Conservation (phyloP, 2,888 invertebrate species). For the Thyatira batis region DNA sequence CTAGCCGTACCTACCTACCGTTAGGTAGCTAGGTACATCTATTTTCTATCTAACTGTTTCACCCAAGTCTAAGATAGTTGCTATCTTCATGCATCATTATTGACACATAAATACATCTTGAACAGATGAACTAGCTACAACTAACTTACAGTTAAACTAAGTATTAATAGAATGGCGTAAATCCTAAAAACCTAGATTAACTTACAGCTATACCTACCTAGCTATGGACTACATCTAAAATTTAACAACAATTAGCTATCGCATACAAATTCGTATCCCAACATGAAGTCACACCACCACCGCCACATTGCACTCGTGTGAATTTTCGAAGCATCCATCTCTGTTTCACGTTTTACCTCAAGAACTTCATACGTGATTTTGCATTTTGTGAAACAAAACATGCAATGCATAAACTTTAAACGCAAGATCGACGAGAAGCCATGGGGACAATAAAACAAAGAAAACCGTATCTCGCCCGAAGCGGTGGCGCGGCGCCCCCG, state of each 20-base stretch:
- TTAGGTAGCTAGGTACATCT: no score
- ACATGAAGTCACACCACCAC: conserved; percentile 42
- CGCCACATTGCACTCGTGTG: conserved; percentile 51
- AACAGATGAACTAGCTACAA: no score
- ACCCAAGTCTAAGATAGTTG: no score
- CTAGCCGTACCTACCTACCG: no score
- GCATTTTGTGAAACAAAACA: conserved; percentile 79
- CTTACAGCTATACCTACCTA: not conserved
- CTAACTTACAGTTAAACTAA: no score
- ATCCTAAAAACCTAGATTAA: not conserved
- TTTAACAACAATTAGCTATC: conserved; percentile 22
- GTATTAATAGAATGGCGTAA: no score
- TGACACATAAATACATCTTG: no score
- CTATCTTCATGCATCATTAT: no score
- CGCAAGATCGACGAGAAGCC: conserved; percentile 80
- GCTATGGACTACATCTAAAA: conserved; percentile 15
- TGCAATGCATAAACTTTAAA: conserved; percentile 81
- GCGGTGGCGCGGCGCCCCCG: conserved; percentile 44
- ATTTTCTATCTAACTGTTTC: no score
- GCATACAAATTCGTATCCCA: conserved; percentile 11
- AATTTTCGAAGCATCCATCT: conserved; percentile 51
- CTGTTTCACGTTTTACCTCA: conserved; percentile 69
- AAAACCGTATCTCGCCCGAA: conserved; percentile 72
- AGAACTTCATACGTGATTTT: conserved; percentile 77
- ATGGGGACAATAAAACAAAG: conserved; percentile 82